Conservation (phyloP, 2,888 invertebrate genomes). For the Apotomis turbidana region DNA sequence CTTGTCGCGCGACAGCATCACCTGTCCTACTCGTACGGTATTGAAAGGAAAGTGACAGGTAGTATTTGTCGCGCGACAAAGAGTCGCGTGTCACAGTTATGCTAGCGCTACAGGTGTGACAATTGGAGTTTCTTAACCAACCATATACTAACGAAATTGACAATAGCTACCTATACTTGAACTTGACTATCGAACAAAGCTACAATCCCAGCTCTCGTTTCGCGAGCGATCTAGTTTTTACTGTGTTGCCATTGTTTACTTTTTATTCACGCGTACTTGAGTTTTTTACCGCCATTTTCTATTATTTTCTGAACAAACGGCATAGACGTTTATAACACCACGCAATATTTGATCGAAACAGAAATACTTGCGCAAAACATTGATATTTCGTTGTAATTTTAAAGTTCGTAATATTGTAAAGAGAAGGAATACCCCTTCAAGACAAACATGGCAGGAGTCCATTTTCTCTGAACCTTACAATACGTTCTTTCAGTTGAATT, state of each 20-base stretch:
- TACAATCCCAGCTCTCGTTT: not conserved
- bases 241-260: conserved; percentile 19
- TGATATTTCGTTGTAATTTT: too few relatives aligned
- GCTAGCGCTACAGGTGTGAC: not conserved
- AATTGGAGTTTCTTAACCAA: not conserved
- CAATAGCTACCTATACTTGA: not conserved
- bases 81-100: too few relatives aligned
- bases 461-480: too few relatives aligned
- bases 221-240: conserved; percentile 10
- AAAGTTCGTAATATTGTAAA: too few relatives aligned
- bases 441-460: too few relatives aligned
- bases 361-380: not conserved
- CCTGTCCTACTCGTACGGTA: too few relatives aligned
- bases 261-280: conserved; percentile 8
- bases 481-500: too few relatives aligned
- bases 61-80: too few relatives aligned
- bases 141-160: not conserved
- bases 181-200: conserved; percentile 3
- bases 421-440: too few relatives aligned
- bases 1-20: too few relatives aligned
- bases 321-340: not conserved
- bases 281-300: conserved; percentile 13
- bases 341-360: not conserved
- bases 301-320: conserved; percentile 14
- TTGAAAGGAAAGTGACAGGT: too few relatives aligned